Percentiles rank a stretch among this genome's conserved stretches.
Evolutionary conservation across 2,888 invertebrate genomes (phyloP).

Genomic region (Tuta absoluta): DNA sequence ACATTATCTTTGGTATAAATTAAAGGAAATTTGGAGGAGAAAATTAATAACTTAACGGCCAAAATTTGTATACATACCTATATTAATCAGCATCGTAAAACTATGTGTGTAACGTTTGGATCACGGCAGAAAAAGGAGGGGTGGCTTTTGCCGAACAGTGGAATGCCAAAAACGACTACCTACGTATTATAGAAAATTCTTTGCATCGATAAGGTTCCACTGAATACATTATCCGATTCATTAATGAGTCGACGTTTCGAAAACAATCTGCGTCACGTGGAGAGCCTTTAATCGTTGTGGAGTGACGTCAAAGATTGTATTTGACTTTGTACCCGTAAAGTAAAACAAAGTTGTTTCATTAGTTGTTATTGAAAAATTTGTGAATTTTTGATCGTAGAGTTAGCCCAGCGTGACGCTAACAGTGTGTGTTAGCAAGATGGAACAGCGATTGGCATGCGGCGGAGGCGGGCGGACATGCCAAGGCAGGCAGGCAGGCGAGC

Average conservation of each 20-base stretch:
- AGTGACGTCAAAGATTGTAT: slow-evolving; percentile 16
- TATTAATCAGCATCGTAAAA: too few species aligned
- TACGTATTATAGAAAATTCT: not conserved
- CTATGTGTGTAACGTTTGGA: too few species aligned
- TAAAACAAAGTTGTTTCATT: not conserved
- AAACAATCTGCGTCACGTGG: slow-evolving; percentile 22
- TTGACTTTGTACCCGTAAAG: slow-evolving; percentile 2
- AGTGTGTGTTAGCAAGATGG: slow-evolving; percentile 36
- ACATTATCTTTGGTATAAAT: not conserved
- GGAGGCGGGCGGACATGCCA: slow-evolving; percentile 73
- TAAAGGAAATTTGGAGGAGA: not conserved
- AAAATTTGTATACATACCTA: too few species aligned
- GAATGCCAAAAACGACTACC: too few species aligned
- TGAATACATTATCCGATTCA: not conserved
- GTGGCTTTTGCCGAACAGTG: too few species aligned
- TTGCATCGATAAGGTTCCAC: not conserved
- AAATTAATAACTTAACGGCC: too few species aligned
- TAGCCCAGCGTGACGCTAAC: slow-evolving; percentile 8
- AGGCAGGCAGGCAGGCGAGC: slow-evolving; percentile 76
- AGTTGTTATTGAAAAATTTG: not conserved
- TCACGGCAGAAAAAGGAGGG: too few species aligned
- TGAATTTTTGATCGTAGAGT: not conserved
- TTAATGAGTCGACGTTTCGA: slow-evolving; percentile 10
- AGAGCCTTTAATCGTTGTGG: not conserved
- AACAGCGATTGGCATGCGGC: slow-evolving; percentile 61